Conservation (phyloP, 2,888 invertebrate genomes). For the Tetragonisca angustula region DNA sequence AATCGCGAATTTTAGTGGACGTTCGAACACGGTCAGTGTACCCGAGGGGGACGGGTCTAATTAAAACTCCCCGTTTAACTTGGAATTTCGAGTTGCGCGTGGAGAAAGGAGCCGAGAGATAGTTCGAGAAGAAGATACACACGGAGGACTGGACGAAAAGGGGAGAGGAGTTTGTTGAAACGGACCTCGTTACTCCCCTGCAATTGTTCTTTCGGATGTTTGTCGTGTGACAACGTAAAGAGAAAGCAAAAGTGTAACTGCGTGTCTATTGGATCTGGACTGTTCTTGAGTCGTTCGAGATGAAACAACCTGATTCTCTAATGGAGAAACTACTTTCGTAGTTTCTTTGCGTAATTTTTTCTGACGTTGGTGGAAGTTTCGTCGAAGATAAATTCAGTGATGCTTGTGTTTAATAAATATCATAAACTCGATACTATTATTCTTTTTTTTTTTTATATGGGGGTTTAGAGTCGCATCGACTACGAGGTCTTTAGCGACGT, state of each 20-base stretch:
- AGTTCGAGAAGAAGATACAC: constrained; percentile 19
- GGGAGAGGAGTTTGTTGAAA: not conserved
- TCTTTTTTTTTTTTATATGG: too few species aligned
- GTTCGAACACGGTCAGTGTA: not conserved
- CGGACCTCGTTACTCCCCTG: not conserved
- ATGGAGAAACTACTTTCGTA: not conserved
- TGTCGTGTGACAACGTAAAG: not conserved
- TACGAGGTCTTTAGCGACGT: too few species aligned
- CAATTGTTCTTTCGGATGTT: not conserved
- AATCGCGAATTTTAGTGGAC: constrained; percentile 15
- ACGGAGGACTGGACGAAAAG: not conserved
- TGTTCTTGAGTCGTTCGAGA: not conserved
- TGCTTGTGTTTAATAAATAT: too few species aligned
- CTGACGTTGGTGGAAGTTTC: too few species aligned
- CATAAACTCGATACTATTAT: too few species aligned
- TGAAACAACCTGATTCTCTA: not conserved
- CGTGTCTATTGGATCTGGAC: too few species aligned
- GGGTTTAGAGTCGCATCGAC: too few species aligned
- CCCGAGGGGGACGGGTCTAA: not conserved
- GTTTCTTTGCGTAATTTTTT: too few species aligned
- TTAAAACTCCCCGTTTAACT: constrained; percentile 24
- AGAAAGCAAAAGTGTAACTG: not conserved
- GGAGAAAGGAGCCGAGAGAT: not conserved
- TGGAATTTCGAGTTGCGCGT: not conserved
- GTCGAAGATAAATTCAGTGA: too few species aligned